A percentile compares a stretch with the other conserved stretches of the same genome.
These are phyloP conservation scores for Tachystola acroxantha DNA, from an alignment of 2,888 invertebrate species.

Conservation along the genomic window DNA sequence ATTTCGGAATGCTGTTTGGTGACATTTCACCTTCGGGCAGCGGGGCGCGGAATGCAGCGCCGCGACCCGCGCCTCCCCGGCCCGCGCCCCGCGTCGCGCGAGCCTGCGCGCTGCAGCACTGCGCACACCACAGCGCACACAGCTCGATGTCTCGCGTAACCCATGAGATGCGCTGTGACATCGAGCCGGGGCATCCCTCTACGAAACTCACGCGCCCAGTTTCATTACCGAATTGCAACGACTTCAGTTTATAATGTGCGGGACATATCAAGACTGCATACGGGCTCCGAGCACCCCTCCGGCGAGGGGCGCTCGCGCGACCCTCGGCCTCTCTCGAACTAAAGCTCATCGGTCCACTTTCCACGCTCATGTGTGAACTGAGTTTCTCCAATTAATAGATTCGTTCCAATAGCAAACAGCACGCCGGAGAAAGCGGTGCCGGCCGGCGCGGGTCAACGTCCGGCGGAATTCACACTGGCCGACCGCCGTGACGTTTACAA, in stretches of 20 bases:
- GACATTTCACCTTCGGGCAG: conserved; percentile 72
- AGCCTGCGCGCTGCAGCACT: conserved; percentile 8
- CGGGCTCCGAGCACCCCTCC: neutral
- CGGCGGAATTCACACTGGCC: conserved; percentile 67
- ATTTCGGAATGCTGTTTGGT: conserved; percentile 77
- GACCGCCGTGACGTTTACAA: conserved; percentile 67
- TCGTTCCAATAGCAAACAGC: conserved; percentile 77
- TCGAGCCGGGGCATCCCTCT: neutral
- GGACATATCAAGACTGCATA: too few species aligned
- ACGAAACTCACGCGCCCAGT: neutral
- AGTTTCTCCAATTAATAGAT: conserved; percentile 78
- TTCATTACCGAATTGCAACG: neutral
- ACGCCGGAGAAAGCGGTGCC: conserved; percentile 68
- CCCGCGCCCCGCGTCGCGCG: conserved; percentile 15
- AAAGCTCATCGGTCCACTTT: conserved; percentile 61
- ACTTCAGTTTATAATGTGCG: too few species aligned
- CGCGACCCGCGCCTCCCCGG: conserved; percentile 27
- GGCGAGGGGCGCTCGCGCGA: neutral
- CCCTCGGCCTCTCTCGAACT: neutral
- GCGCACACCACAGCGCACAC: too few species aligned
- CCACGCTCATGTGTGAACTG: conserved; percentile 75
- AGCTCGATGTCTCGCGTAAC: conserved; percentile 11
- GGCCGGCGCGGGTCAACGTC: conserved; percentile 63
- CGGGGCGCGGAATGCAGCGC: conserved; percentile 44
- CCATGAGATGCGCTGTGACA: too few species aligned